Conservation (phyloP, 2,888 invertebrate genomes). For the Andrena marginata region DNA sequence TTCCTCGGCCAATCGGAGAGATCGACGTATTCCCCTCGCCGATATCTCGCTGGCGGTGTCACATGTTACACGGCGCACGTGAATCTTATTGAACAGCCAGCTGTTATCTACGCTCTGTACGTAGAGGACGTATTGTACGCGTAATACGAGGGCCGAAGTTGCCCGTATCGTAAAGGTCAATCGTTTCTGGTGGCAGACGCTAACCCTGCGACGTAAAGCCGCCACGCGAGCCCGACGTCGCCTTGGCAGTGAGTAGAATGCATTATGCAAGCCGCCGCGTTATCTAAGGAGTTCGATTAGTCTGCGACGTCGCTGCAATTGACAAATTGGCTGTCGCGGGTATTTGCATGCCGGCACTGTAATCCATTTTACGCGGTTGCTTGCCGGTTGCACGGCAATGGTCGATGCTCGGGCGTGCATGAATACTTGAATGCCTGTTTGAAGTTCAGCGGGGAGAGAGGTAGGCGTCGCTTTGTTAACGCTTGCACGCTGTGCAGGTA, state of each 20-base stretch:
- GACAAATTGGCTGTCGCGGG: constrained; percentile 5
- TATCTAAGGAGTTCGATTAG: constrained; percentile 20
- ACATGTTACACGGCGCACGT: constrained; percentile 53
- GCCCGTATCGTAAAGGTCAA: constrained; percentile 53
- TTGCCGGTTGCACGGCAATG: too few species aligned
- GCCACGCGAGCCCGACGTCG: constrained; percentile 6
- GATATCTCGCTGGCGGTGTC: constrained; percentile 41
- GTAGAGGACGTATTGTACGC: constrained; percentile 26
- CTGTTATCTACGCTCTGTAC: not conserved
- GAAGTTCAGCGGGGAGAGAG: too few species aligned
- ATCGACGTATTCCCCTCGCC: not conserved
- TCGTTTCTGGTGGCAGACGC: constrained; percentile 46
- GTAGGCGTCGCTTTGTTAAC: too few species aligned
- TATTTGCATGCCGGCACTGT: not conserved
- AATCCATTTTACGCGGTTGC: not conserved
- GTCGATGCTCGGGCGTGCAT: too few species aligned
- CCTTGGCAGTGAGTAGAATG: constrained; percentile 51
- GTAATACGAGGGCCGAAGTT: constrained; percentile 52
- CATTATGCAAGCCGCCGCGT: constrained; percentile 33
- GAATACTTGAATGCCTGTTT: too few species aligned
- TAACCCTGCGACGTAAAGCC: constrained; percentile 19
- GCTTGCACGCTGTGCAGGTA: too few species aligned
- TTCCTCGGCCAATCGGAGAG: constrained; percentile 18
- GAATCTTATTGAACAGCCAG: constrained; percentile 60
- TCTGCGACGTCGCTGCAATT: constrained; percentile 11